Evolutionary conservation across 2,797 vertebrate species (phyloP).

Genomic region (Sarcophilus harrisii): DNA sequence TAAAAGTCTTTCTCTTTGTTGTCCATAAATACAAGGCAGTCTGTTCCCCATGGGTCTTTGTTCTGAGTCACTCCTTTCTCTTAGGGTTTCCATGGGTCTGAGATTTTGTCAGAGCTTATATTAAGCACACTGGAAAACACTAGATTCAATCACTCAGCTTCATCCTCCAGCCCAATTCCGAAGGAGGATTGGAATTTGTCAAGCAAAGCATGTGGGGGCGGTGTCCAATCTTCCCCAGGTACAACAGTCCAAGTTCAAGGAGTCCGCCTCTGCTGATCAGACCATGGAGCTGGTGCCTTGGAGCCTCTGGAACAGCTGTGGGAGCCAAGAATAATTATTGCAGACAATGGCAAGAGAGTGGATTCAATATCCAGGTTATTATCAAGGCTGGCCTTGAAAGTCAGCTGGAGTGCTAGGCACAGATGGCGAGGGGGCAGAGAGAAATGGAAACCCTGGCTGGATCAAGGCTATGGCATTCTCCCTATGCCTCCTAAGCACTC

Average conservation of each 20-base stretch:
- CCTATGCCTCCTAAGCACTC: not conserved
- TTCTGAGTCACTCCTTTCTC: not conserved
- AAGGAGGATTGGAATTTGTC: accelerated
- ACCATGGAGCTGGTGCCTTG: conserved; percentile 88
- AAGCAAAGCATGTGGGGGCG: not conserved
- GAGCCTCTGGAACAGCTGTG: conserved; percentile 87
- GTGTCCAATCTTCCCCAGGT: conserved; percentile 5
- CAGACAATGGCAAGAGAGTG: conserved; percentile 66
- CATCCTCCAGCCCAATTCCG: conserved; percentile 14
- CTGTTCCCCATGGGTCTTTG: not conserved
- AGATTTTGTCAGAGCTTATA: not conserved
- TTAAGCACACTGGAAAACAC: not conserved
- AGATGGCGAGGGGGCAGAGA: accelerated
- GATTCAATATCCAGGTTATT: conserved; percentile 48
- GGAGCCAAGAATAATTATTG: conserved; percentile 54
- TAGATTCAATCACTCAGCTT: not conserved
- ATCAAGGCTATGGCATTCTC: not conserved
- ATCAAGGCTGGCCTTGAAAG: conserved; percentile 40
- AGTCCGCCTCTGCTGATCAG: conserved; percentile 76
- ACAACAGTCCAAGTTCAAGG: conserved; percentile 50
- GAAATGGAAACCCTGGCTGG: not conserved
- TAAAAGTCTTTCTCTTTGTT: conserved; percentile 37
- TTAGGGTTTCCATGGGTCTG: not conserved
- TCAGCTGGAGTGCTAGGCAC: accelerated
- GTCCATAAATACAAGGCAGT: not conserved